Evolutionary conservation across 1,140 invertebrate species (phyloP).

Genomic region (Trachymyrmex cornetzi): DNA sequence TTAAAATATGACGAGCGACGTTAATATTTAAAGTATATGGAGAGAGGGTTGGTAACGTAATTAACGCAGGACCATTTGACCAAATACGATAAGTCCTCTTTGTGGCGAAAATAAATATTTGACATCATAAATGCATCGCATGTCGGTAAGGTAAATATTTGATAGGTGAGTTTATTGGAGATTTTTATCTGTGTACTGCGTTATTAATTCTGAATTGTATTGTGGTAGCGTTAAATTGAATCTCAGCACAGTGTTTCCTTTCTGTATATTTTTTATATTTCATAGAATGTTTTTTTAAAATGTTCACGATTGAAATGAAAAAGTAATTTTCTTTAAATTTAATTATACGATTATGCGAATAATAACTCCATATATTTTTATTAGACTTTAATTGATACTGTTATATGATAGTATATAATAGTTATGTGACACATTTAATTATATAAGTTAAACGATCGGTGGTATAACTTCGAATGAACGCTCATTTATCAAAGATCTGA

Average conservation of each 20-base stretch:
- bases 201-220: no score
- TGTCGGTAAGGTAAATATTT: no score
- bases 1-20: background rate
- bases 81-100: conserved; percentile 17
- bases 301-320: background rate
- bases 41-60: background rate
- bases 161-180: no score
- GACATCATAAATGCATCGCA: no score
- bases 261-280: background rate
- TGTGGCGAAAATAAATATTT: no score
- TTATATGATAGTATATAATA: background rate
- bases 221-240: no score
- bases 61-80: conserved; percentile 30
- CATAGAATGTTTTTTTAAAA: background rate
- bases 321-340: background rate
- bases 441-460: background rate
- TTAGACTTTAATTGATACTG: background rate
- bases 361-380: background rate
- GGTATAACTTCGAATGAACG: background rate
- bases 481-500: conserved; percentile 20
- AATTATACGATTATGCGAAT: background rate
- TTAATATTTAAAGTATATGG: background rate
- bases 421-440: background rate
- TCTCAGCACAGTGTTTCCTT: background rate
- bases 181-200: no score